These are phyloP conservation scores for Tachuris rubrigastra DNA, from an alignment of 2,113 vertebrate species.

Conservation along the genomic window DNA sequence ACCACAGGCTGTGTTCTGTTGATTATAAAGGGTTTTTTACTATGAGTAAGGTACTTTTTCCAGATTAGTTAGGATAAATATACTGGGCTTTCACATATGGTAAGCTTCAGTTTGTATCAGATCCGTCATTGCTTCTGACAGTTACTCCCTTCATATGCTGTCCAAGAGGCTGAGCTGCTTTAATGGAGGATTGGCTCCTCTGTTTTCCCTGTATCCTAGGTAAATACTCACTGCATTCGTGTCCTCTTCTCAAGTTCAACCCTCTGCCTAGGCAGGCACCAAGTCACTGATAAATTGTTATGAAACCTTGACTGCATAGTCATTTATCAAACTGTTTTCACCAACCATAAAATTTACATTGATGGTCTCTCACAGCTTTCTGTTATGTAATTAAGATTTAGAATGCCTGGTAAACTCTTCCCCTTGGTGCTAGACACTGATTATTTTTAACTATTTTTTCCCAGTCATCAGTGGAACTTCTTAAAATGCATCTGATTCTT, in stretches of 20 bases:
- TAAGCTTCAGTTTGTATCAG: background rate
- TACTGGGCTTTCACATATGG: background rate
- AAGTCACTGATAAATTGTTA: conserved; percentile 40
- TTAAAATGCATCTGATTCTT: background rate
- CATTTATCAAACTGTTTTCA: background rate
- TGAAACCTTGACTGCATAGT: background rate
- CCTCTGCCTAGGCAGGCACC: background rate
- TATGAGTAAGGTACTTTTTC: background rate
- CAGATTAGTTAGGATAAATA: background rate
- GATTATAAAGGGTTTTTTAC: background rate
- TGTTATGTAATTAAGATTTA: background rate
- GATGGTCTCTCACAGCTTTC: background rate
- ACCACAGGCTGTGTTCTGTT: background rate
- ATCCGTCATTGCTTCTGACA: background rate
- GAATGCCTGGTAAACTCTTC: background rate
- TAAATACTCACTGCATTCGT: conserved; percentile 22
- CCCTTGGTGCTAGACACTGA: background rate
- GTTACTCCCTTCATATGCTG: background rate
- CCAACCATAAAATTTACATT: background rate
- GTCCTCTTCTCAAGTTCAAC: conserved; percentile 52
- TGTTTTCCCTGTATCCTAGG: conserved; percentile 59
- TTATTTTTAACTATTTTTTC: background rate
- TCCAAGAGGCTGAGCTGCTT: background rate
- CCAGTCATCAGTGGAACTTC: background rate
- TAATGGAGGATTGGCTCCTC: background rate